A percentile compares a stretch with the other conserved stretches of the same genome.
phyloP scores from a whole-genome alignment of 2,797 vertebrate genomes.

The Diplodus sargus region DNA sequence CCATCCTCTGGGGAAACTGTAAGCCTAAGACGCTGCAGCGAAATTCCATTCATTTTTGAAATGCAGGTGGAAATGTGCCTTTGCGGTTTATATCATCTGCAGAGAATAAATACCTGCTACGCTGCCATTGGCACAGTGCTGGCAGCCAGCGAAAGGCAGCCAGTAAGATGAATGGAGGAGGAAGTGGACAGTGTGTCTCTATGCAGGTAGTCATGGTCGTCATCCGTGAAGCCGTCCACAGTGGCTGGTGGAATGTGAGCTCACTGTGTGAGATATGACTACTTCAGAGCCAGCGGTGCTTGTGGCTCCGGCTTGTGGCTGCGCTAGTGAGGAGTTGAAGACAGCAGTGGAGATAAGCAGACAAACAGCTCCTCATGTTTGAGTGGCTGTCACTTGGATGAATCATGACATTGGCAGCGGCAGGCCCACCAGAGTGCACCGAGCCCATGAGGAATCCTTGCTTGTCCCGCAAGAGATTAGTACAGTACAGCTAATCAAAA shows the following conservation, averaged over 20 bases:
- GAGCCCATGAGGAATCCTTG: slow-evolving; percentile 72
- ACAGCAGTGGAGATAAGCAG: slow-evolving; percentile 72
- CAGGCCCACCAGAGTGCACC: slow-evolving; percentile 68
- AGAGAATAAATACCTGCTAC: slow-evolving; percentile 64
- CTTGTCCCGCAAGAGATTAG: slow-evolving; percentile 67
- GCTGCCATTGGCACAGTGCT: slow-evolving; percentile 54
- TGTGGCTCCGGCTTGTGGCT: slow-evolving; percentile 64
- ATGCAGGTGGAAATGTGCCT: slow-evolving; percentile 74
- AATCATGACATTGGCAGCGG: slow-evolving; percentile 74
- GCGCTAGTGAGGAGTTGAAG: slow-evolving; percentile 58
- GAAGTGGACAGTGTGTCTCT: slow-evolving; percentile 65
- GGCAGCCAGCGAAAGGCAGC: slow-evolving; percentile 55
- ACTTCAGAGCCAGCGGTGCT: slow-evolving; percentile 66
- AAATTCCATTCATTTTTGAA: slow-evolving; percentile 74
- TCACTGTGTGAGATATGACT: slow-evolving; percentile 78
- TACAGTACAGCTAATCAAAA: slow-evolving; percentile 73
- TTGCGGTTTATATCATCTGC: slow-evolving; percentile 54
- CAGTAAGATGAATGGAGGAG: slow-evolving; percentile 61
- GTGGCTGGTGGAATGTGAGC: slow-evolving; percentile 82
- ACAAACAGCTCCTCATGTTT: slow-evolving; percentile 48
- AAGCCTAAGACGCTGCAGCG: slow-evolving; percentile 45
- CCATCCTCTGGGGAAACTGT: slow-evolving; percentile 27
- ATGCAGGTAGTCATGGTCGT: slow-evolving; percentile 67
- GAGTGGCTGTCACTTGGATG: slow-evolving; percentile 66
- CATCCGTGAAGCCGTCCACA: slow-evolving; percentile 68